These are phyloP conservation scores for Trogon melanurus DNA, from an alignment of 2,113 vertebrate genomes.

Conservation along the genomic window DNA sequence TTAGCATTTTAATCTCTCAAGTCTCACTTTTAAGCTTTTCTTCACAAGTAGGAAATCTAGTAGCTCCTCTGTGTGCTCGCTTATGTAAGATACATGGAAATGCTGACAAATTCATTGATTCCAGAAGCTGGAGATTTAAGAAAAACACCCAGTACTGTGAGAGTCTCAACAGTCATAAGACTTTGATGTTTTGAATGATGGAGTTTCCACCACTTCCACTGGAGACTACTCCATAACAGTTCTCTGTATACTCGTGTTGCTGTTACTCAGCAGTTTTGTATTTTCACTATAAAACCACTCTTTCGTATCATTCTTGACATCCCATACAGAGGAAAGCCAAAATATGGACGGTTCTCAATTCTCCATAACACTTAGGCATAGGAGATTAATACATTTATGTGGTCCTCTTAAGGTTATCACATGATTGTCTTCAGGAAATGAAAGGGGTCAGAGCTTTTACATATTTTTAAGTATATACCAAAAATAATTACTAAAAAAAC, in stretches of 20 bases:
- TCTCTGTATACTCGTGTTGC: constrained; percentile 18
- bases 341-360: constrained; percentile 13
- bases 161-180: constrained; percentile 3
- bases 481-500: not conserved
- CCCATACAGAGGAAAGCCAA: constrained; percentile 16
- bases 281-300: constrained; percentile 38
- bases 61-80: not conserved
- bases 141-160: not conserved
- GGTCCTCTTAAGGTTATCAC: constrained; percentile 39
- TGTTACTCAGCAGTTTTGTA: constrained; percentile 50
- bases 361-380: not conserved
- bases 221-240: not conserved
- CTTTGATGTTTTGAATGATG: constrained; percentile 34
- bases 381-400: constrained; percentile 3
- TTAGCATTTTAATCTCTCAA: not conserved
- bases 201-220: constrained; percentile 47
- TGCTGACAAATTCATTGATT: not conserved
- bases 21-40: not conserved
- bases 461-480: not conserved
- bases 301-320: constrained; percentile 35
- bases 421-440: constrained; percentile 49
- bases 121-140: constrained; percentile 22
- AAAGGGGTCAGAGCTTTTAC: not conserved
- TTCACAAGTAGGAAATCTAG: not conserved
- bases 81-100: not conserved